Percentiles rank a stretch among this genome's conserved stretches.
Evolutionary conservation across 2,888 invertebrate genomes (phyloP).

Genomic region (Empis stercorea): DNA sequence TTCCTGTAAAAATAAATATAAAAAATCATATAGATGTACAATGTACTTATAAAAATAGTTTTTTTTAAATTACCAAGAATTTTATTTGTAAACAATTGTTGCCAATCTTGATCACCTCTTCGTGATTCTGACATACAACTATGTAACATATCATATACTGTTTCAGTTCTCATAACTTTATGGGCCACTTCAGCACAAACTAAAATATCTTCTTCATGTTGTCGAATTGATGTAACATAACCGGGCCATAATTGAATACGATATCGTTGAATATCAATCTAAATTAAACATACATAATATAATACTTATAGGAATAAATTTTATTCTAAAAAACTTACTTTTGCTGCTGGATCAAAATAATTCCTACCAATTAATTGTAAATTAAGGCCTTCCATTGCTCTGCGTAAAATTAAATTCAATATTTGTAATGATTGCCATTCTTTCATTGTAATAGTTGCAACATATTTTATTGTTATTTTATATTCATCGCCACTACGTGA

Average conservation of each 20-base stretch:
- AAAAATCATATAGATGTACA: no score
- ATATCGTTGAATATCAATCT: conserved; percentile 47
- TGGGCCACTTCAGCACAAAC: conserved; percentile 70
- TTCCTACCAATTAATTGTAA: conserved; percentile 59
- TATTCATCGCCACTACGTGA: conserved; percentile 39
- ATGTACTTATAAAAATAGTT: no score
- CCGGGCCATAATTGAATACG: conserved; percentile 74
- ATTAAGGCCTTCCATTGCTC: conserved; percentile 40
- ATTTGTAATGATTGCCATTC: conserved; percentile 63
- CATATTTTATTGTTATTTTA: conserved; percentile 45
- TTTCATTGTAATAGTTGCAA: conserved; percentile 48
- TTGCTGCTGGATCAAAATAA: conserved; percentile 54
- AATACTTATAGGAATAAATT: background rate
- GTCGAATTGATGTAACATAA: conserved; percentile 68
- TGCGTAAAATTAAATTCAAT: conserved; percentile 65
- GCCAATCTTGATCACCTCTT: conserved; percentile 35
- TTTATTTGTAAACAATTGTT: conserved; percentile 41
- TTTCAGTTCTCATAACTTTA: conserved; percentile 72
- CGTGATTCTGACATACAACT: conserved; percentile 39
- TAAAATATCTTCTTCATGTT: conserved; percentile 63
- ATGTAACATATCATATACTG: conserved; percentile 50
- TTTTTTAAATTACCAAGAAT: conserved; percentile 37
- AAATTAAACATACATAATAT: background rate
- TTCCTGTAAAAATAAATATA: conserved; percentile 15
- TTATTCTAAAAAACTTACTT: conserved; percentile 36